phyloP scores from a whole-genome alignment of 1,140 invertebrate species.

The Ceratoteleas bidentatus region DNA sequence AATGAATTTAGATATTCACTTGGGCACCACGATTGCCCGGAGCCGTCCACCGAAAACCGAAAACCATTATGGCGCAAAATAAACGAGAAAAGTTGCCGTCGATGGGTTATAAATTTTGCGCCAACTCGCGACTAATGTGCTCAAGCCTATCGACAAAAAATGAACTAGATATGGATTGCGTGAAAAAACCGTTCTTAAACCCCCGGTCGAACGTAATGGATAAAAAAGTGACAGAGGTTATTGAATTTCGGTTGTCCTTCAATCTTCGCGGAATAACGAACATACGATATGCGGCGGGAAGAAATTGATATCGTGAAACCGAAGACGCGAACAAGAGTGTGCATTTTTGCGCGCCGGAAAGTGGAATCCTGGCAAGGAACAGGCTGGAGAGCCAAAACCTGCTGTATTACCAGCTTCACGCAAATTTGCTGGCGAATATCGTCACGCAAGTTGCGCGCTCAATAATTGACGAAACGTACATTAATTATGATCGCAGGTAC shows the following conservation, averaged over 20 bases:
- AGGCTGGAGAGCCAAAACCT: too few species aligned
- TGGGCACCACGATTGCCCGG: slow-evolving; percentile 32
- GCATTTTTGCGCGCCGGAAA: too few species aligned
- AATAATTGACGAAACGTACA: slow-evolving; percentile 15
- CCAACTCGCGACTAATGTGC: slow-evolving; percentile 61
- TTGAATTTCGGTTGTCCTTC: slow-evolving; percentile 11
- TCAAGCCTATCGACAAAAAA: slow-evolving; percentile 54
- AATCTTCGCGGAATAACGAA: slow-evolving; percentile 12
- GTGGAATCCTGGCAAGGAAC: too few species aligned
- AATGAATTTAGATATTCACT: slow-evolving; percentile 61
- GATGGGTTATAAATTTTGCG: slow-evolving; percentile 60
- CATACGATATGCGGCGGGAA: slow-evolving; percentile 3
- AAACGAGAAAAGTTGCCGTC: slow-evolving; percentile 63
- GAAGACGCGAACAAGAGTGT: too few species aligned
- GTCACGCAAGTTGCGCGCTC: neutral
- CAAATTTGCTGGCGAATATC: too few species aligned
- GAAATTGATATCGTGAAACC: slow-evolving; percentile 4
- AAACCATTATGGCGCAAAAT: slow-evolving; percentile 56
- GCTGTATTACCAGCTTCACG: too few species aligned
- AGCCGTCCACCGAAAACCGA: slow-evolving; percentile 52
- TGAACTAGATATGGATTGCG: slow-evolving; percentile 19
- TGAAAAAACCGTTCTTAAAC: slow-evolving; percentile 45
- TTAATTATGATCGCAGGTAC: slow-evolving; percentile 12
- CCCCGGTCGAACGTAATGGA: neutral
- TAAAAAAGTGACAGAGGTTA: slow-evolving; percentile 19